These are phyloP conservation scores for Falco cherrug DNA, from an alignment of 2,797 vertebrate genomes.

Conservation along the genomic window DNA sequence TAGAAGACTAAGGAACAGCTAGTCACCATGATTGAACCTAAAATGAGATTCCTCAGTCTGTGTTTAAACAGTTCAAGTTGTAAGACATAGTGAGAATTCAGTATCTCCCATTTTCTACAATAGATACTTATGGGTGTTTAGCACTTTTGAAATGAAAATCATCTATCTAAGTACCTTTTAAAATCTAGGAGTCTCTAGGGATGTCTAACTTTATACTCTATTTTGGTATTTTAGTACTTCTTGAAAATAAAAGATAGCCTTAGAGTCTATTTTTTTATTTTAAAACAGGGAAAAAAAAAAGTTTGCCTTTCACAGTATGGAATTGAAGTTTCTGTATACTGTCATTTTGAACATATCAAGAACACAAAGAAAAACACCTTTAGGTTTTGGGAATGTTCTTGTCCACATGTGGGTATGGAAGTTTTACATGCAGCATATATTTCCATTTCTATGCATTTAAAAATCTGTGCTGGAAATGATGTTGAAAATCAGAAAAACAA, in stretches of 20 bases:
- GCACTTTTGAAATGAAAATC: neutral
- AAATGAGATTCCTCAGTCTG: neutral
- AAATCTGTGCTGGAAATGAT: neutral
- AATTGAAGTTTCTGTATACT: neutral
- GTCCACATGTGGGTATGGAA: neutral
- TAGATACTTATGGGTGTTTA: neutral
- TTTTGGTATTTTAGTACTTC: neutral
- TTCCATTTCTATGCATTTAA: neutral
- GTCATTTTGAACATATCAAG: neutral
- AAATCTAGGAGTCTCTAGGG: neutral
- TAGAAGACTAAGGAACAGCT: conserved; percentile 6
- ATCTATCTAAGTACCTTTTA: neutral
- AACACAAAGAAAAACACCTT: neutral
- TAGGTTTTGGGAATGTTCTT: neutral
- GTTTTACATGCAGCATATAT: neutral
- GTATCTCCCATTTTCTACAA: neutral
- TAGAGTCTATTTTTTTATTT: neutral
- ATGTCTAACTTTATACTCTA: neutral
- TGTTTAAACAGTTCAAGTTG: conserved; percentile 1
- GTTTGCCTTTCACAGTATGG: neutral
- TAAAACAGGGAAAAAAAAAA: neutral
- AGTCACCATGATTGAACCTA: neutral
- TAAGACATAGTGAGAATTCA: neutral
- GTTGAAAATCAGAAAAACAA: neutral
- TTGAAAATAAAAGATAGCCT: neutral